Conservation (phyloP, 2,888 invertebrate species). For the Synergus itoensis region DNA sequence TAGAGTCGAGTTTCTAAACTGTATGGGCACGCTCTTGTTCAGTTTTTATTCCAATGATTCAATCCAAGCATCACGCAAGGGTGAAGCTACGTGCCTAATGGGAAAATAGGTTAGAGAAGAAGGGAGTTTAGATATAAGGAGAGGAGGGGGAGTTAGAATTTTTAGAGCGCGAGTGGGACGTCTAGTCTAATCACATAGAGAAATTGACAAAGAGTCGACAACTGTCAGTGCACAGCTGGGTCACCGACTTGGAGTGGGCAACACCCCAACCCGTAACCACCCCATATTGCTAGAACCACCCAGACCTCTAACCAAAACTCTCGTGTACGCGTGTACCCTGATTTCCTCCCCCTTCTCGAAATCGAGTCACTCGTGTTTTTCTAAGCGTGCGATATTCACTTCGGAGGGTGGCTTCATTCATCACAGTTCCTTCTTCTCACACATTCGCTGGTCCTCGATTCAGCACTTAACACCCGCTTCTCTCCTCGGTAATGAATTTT, state of each 20-base stretch:
- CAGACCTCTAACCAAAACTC: slow-evolving; percentile 48
- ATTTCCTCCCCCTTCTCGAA: slow-evolving; percentile 20
- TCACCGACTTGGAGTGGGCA: slow-evolving; percentile 62
- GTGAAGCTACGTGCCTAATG: slow-evolving; percentile 63
- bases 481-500: not conserved
- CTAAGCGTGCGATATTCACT: slow-evolving; percentile 48
- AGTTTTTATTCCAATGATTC: slow-evolving; percentile 59
- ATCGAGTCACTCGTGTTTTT: slow-evolving; percentile 58
- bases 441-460: slow-evolving; percentile 18
- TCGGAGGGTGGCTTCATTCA: slow-evolving; percentile 10
- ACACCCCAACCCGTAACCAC: slow-evolving; percentile 47
- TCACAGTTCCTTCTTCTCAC: slow-evolving; percentile 23
- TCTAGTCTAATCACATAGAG: slow-evolving; percentile 69
- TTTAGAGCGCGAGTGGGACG: slow-evolving; percentile 54
- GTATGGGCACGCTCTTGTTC: slow-evolving; percentile 15
- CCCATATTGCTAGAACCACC: slow-evolving; percentile 43
- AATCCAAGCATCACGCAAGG: slow-evolving; percentile 43
- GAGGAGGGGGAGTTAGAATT: slow-evolving; percentile 35
- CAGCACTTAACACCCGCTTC: not conserved
- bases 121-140: slow-evolving; percentile 39
- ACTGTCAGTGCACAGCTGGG: slow-evolving; percentile 71
- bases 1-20: slow-evolving; percentile 36
- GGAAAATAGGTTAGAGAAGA: slow-evolving; percentile 63
- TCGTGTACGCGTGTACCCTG: slow-evolving; percentile 30
- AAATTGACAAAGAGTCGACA: slow-evolving; percentile 74